Conservation (phyloP, 2,113 vertebrate genomes). For the Anolis sagrei region DNA sequence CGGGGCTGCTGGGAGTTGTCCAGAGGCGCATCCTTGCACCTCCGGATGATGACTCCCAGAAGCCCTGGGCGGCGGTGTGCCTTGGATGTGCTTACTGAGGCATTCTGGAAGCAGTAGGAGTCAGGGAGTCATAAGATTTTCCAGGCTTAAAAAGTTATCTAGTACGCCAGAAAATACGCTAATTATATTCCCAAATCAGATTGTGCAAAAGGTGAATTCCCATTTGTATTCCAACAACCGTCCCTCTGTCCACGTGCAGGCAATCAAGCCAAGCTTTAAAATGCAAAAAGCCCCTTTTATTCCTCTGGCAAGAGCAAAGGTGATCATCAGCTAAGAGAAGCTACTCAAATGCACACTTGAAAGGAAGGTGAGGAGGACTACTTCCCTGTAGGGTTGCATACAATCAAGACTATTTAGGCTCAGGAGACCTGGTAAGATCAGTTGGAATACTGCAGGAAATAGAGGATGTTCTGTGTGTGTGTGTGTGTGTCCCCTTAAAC, state of each 20-base stretch:
- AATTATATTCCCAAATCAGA: conserved; percentile 34
- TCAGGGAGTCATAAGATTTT: too few species aligned
- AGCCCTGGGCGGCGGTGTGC: too few species aligned
- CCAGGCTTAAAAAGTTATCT: too few species aligned
- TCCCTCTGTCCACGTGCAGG: background rate
- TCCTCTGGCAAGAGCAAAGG: background rate
- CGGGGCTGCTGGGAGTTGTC: too few species aligned
- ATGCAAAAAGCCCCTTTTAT: background rate
- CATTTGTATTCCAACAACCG: background rate
- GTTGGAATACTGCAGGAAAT: conserved; percentile 31
- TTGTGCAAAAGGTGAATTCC: background rate
- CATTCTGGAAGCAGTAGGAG: too few species aligned
- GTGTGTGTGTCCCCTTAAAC: conserved; percentile 32
- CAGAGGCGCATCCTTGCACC: too few species aligned
- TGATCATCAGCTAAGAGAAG: background rate
- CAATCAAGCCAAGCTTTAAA: background rate
- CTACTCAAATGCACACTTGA: background rate
- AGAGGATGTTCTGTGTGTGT: background rate
- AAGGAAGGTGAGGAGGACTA: background rate
- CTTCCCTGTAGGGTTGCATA: conserved; percentile 18
- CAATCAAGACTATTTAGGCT: conserved; percentile 7
- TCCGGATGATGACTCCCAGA: too few species aligned
- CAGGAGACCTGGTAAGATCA: conserved; percentile 9
- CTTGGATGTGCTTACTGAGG: too few species aligned
- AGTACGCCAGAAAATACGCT: too few species aligned